Evolutionary conservation across 2,797 vertebrate genomes (phyloP), one percentile per base, ranked within the genome.

Genomic region (Intellagama lesueurii): DNA sequence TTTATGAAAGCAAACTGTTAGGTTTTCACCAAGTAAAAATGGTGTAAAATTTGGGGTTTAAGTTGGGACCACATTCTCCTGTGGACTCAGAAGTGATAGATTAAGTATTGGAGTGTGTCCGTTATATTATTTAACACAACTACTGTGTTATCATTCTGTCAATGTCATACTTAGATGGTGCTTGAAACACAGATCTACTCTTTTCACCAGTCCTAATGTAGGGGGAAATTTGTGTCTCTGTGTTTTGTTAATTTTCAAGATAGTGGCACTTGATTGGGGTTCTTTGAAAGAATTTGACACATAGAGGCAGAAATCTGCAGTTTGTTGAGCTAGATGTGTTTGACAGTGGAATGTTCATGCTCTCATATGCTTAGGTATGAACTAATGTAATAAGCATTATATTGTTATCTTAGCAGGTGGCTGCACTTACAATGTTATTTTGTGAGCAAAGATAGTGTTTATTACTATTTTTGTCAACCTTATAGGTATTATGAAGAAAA

Each of bases 351-450:
- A 70, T 87, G 40, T 16, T 70, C 77, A 32, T 1, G 52, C 4
- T 40, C 69, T 72, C 88, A 87, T 89, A 28, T 86, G 22, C 14
- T 84, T 89, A 87, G 60, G 88, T 80, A 35, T 16, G 11, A 73
- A 40, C 0, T 90, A 88, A 91, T 86, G 14, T 87, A 90, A 68
- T 82, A 88, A 88, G 77, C 30, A 3, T 79, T 87, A 7, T 69
- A 49, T 78, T 88, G 64, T 77, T 92, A 88, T 80, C 24, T 73
- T 87, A 35, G 28, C 0, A 0, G 26, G 32, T 88, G 56, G 47
- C 49, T 81, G 11, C 60, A 77, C 0, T 14, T 44, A 26, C 88
- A 91, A 47, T 49, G 16, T 0, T n/a, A 73, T 66, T 35, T 30
- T 84, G 24, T 64, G 89, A 82, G 14, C 66, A 87, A 72, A 52